phyloP scores from a whole-genome alignment of 2,113 vertebrate genomes.

The Alligator mississippiensis region DNA sequence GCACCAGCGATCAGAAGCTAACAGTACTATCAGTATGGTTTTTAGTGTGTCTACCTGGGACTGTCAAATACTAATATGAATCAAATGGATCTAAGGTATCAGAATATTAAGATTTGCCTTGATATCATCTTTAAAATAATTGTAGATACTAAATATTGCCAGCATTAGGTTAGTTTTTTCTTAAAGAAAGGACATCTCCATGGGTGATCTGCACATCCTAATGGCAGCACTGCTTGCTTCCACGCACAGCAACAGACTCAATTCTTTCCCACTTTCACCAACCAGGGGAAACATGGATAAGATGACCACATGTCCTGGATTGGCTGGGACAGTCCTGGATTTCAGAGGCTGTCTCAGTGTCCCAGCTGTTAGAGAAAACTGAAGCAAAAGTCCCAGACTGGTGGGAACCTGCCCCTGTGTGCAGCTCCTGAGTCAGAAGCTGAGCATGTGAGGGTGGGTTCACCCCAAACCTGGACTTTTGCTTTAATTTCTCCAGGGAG shows the following conservation, averaged over 20 bases:
- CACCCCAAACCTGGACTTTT: too few species aligned
- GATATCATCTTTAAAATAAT: not conserved
- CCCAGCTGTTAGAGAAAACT: too few species aligned
- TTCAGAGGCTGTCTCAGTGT: too few species aligned
- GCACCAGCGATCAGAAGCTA: not conserved
- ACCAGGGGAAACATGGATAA: not conserved
- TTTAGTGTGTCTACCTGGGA: not conserved
- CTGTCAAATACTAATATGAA: rapidly evolving
- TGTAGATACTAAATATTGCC: not conserved
- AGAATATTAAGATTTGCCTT: not conserved
- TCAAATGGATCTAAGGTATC: rapidly evolving
- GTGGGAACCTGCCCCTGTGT: too few species aligned
- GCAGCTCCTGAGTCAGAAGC: too few species aligned
- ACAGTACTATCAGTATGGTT: rapidly evolving
- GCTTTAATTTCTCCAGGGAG: too few species aligned
- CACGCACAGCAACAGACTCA: not conserved
- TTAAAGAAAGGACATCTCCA: not conserved
- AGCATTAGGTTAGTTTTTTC: rapidly evolving
- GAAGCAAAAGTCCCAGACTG: too few species aligned
- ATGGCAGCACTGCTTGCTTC: rapidly evolving
- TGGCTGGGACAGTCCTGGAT: too few species aligned
- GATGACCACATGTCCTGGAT: too few species aligned
- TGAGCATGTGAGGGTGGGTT: too few species aligned
- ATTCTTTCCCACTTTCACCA: not conserved
- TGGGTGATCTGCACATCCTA: not conserved